Conservation (phyloP, 1,140 invertebrate genomes). For the Ganaspis sp. region DNA sequence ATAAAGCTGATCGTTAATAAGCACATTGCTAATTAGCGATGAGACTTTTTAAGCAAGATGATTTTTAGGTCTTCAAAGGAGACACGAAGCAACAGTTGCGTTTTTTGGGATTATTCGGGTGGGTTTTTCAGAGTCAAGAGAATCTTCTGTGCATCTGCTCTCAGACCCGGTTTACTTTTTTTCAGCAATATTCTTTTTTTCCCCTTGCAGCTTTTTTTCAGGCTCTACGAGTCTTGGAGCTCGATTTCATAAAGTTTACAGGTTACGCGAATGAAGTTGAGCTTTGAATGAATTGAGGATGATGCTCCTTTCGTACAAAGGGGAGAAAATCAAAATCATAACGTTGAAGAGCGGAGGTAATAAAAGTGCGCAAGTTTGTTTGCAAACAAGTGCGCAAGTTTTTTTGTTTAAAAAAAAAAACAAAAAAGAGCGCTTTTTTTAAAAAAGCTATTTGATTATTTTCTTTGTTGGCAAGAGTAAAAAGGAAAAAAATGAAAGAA, state of each 20-base stretch:
- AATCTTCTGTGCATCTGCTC: slow-evolving; percentile 62
- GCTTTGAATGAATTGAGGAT: slow-evolving; percentile 43
- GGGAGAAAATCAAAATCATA: slow-evolving; percentile 43
- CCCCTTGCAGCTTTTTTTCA: slow-evolving; percentile 75
- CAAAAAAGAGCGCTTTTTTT: slow-evolving; percentile 38
- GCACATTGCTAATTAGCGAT: not conserved
- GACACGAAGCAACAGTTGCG: slow-evolving; percentile 43
- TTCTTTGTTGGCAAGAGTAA: slow-evolving; percentile 47
- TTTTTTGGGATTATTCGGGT: slow-evolving; percentile 52
- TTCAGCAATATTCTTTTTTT: slow-evolving; percentile 67
- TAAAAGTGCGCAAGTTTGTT: not conserved
- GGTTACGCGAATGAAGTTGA: slow-evolving; percentile 62
- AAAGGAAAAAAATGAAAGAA: slow-evolving; percentile 45
- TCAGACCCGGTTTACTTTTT: slow-evolving; percentile 54
- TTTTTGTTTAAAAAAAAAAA: no score
- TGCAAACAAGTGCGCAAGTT: no score
- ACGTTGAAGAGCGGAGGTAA: slow-evolving; percentile 42
- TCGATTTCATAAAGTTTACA: slow-evolving; percentile 66
- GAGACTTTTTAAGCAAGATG: not conserved
- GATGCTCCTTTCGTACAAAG: slow-evolving; percentile 47
- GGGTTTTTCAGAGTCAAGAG: slow-evolving; percentile 66
- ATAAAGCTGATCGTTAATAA: not conserved
- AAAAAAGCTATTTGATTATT: not conserved
- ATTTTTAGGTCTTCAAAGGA: slow-evolving; percentile 62
- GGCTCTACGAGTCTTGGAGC: slow-evolving; percentile 68